Base-by-base conservation (phyloP, 1,140 invertebrate species). In the Adoxophyes honmai region DNA sequence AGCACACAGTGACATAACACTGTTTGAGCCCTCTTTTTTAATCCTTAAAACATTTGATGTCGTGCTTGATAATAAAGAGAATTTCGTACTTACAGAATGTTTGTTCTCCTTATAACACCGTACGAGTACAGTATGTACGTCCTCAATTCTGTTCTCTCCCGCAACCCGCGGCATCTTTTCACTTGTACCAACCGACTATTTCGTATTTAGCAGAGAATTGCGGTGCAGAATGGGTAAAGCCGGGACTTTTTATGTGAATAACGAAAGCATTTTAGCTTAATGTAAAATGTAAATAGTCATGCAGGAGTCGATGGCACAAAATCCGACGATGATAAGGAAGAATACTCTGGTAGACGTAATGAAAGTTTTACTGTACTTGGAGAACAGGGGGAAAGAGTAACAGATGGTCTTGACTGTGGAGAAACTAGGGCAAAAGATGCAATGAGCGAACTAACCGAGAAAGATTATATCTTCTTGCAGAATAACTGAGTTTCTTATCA, bases 121-220 rank as follows among this genome's bases (percentile, higher is more conserved):
- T n/a, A n/a, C n/a, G n/a, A n/a, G n/a, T n/a, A n/a, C n/a, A n/a
- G n/a, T n/a, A n/a, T n/a, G n/a, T n/a, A n/a, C n/a, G n/a, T n/a
- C n/a, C n/a, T n/a, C n/a, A n/a, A n/a, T n/a, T n/a, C n/a, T n/a
- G n/a, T n/a, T n/a, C n/a, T n/a, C n/a, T n/a, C n/a, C 21, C 21
- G 6, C 21, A 6, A 28, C 21, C 21, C 42, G 42, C 18, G 8
- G 1, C n/a, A 11, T 33, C 18, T 21, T 28, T 28, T 48, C 16
- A 28, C 42, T 28, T 48, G 2, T 48, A 11, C 42, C 42, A 48
- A 11, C 11, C 18, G 16, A 21, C 14, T 28, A 1, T 48, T 48
- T 48, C 42, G 42, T 48, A 48, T 48, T 48, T 48, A 48, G 42
- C 21, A 48, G 21, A 48, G 42, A 28, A 18, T 28, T 48, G 42